Evolutionary conservation across 2,113 vertebrate species (phyloP).

Genomic region (Xenotilapia leptura): DNA sequence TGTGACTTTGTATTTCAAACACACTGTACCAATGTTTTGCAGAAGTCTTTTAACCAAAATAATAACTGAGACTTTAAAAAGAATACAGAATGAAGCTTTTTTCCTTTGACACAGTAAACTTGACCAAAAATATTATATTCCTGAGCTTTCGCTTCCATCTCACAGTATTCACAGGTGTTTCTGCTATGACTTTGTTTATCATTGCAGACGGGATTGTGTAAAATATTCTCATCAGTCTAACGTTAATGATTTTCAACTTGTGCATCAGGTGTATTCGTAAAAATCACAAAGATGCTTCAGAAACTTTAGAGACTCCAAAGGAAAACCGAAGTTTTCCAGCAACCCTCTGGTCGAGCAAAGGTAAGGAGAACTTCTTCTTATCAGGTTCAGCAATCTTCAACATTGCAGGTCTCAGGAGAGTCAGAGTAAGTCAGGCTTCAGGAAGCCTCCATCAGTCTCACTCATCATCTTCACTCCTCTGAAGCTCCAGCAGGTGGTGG

Average conservation of each 20-base stretch:
- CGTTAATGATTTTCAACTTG: not conserved
- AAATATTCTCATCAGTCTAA: not conserved
- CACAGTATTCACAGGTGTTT: not conserved
- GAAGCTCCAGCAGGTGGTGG: conserved; percentile 29
- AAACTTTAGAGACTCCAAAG: not conserved
- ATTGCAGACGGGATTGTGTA: not conserved
- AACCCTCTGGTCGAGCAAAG: not conserved
- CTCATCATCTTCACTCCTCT: not conserved
- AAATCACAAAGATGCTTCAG: not conserved
- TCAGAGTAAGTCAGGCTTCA: not conserved
- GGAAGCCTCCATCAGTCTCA: not conserved
- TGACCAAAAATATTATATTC: not conserved
- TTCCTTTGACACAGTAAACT: not conserved
- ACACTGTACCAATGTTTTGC: not conserved
- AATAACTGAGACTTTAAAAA: not conserved
- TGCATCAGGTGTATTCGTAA: not conserved
- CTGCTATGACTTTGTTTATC: not conserved
- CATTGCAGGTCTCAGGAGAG: not conserved
- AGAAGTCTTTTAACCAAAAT: not conserved
- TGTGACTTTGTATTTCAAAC: not conserved
- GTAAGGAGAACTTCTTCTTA: not conserved
- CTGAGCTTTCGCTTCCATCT: not conserved
- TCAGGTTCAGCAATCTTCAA: not conserved
- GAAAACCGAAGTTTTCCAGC: not conserved
- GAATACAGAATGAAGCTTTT: not conserved